Conservation (phyloP, 2,113 vertebrate genomes). For the Brachyhypopomus occidentalis region DNA sequence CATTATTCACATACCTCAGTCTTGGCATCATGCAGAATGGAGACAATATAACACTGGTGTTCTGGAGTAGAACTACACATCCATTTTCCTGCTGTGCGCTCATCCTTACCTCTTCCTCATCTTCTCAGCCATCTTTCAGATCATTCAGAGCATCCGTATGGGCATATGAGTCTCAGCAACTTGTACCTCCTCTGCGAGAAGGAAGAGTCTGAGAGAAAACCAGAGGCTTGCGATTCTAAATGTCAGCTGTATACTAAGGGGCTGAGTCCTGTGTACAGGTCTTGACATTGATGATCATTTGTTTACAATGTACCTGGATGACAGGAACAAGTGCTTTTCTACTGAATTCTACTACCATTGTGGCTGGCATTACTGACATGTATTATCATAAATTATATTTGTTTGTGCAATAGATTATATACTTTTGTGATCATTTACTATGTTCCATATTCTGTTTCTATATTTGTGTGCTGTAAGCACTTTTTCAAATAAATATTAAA, state of each 20-base stretch:
- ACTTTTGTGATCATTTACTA: slow-evolving; percentile 52
- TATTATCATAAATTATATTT: slow-evolving; percentile 54
- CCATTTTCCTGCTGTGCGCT: background rate
- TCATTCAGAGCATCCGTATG: slow-evolving; percentile 90
- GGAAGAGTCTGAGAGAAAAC: slow-evolving; percentile 33
- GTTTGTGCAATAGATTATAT: slow-evolving; percentile 48
- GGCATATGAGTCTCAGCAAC: slow-evolving; percentile 78
- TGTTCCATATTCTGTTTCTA: slow-evolving; percentile 61
- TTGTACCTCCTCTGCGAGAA: slow-evolving; percentile 42
- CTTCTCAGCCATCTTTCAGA: slow-evolving; percentile 86
- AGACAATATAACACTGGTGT: background rate
- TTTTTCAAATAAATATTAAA: slow-evolving; percentile 79
- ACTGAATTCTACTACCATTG: slow-evolving; percentile 59
- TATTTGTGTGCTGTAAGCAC: slow-evolving; percentile 54
- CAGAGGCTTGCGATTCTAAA: slow-evolving; percentile 31
- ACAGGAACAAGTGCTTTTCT: slow-evolving; percentile 73
- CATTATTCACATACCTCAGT: background rate
- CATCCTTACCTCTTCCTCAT: background rate
- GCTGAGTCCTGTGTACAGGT: slow-evolving; percentile 47
- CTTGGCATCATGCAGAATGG: background rate
- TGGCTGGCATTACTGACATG: slow-evolving; percentile 44
- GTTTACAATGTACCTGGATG: slow-evolving; percentile 68
- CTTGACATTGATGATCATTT: slow-evolving; percentile 50
- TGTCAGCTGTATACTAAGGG: slow-evolving; percentile 55
- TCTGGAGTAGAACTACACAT: background rate